A percentile compares a stretch with the other conserved stretches of the same genome.
Evolutionary conservation across 2,113 vertebrate species (phyloP).

Genomic region (Pongo abelii): DNA sequence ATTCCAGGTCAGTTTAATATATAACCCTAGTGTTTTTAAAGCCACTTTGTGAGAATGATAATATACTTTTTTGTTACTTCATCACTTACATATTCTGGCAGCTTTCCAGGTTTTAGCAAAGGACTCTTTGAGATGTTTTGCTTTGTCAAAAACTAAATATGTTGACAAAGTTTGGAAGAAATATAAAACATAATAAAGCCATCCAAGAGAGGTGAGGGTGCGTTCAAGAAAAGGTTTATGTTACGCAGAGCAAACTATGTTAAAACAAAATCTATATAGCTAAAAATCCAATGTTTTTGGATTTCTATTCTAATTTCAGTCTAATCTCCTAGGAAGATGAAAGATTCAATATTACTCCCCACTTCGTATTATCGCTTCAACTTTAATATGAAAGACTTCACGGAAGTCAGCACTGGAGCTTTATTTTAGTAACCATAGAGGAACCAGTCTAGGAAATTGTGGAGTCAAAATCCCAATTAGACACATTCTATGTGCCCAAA

Average conservation of each 20-base stretch:
- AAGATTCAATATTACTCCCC: rapidly evolving
- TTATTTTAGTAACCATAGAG: not conserved
- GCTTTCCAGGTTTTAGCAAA: not conserved
- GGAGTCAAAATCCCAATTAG: not conserved
- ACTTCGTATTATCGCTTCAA: not conserved
- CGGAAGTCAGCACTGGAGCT: not conserved
- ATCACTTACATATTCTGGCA: not conserved
- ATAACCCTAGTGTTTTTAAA: not conserved
- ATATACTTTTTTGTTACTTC: not conserved
- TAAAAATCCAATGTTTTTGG: not conserved
- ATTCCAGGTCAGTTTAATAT: not conserved
- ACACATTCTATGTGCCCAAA: not conserved
- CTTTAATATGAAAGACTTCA: not conserved
- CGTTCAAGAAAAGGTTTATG: not conserved
- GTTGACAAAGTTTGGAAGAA: not conserved
- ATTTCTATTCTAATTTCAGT: not conserved
- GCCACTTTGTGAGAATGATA: not conserved
- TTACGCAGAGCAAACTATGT: not conserved
- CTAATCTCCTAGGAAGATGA: not conserved
- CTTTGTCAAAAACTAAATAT: not conserved
- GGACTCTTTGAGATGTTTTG: not conserved
- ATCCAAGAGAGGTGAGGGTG: not conserved
- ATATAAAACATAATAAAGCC: not conserved
- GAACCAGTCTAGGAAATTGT: not conserved
- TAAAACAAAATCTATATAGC: not conserved